These are phyloP conservation scores for Pachycephus smyrnensis DNA, from an alignment of 2,888 invertebrate species.

Conservation along the genomic window DNA sequence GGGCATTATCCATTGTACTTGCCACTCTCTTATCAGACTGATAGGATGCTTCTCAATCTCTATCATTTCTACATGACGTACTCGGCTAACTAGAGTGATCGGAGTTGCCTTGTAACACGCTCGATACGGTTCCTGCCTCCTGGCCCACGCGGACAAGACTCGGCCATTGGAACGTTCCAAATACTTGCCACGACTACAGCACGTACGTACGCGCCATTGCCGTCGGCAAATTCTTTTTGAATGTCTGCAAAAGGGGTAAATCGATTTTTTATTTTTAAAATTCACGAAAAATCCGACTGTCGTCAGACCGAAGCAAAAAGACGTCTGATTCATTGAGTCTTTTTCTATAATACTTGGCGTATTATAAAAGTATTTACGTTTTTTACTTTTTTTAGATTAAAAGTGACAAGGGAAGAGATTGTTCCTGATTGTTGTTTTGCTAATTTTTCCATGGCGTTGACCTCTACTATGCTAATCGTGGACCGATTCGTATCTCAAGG, in stretches of 20 bases:
- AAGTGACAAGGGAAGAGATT: not conserved
- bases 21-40: not conserved
- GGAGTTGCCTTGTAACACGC: constrained; percentile 30
- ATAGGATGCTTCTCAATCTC: not conserved
- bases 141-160: constrained; percentile 56
- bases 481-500: not conserved
- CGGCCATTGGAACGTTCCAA: constrained; percentile 65
- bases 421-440: not conserved
- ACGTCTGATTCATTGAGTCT: not conserved
- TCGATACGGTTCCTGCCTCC: constrained; percentile 55
- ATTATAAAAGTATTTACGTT: not conserved
- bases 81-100: not conserved
- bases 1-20: not conserved
- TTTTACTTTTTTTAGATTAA: not conserved
- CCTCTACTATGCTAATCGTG: not conserved
- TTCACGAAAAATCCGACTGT: not conserved
- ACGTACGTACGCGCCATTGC: constrained; percentile 43
- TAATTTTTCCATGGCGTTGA: not conserved
- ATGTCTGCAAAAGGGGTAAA: not conserved
- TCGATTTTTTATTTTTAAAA: not conserved
- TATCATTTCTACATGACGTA: not conserved
- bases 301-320: not conserved
- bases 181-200: constrained; percentile 55
- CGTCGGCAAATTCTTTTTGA: constrained; percentile 14
- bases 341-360: not conserved